A percentile compares a stretch with the other conserved stretches of the same genome.
These are phyloP conservation scores for Meteorus cinctellus DNA, from an alignment of 2,888 invertebrate genomes.

Conservation along the genomic window DNA sequence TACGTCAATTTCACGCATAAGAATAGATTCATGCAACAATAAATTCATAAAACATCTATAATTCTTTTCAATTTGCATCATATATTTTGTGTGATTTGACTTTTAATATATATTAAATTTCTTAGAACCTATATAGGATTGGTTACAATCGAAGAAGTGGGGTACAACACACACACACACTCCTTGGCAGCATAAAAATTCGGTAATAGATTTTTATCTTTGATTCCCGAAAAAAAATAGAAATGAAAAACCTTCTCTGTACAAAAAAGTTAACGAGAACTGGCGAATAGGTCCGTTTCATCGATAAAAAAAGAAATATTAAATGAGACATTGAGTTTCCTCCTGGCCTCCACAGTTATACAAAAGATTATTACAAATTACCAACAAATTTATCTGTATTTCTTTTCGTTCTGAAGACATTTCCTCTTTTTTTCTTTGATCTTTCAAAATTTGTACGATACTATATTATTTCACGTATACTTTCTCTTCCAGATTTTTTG, in stretches of 20 bases:
- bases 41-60: conserved; percentile 10
- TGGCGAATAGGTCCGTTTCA: background rate
- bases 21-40: conserved; percentile 1
- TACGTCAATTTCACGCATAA: no score
- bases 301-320: background rate
- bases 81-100: conserved; percentile 57
- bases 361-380: background rate
- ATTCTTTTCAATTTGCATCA: conserved; percentile 49
- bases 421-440: background rate
- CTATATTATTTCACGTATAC: background rate
- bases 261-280: background rate
- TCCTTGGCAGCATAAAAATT: conserved; percentile 23
- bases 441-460: background rate
- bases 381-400: background rate
- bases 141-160: conserved; percentile 57
- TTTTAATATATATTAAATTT: conserved; percentile 66
- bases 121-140: conserved; percentile 61
- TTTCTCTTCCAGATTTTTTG: conserved; percentile 6
- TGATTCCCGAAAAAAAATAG: conserved; percentile 18
- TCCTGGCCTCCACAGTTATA: conserved; percentile 15
- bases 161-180: conserved; percentile 20
- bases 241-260: background rate
- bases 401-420: background rate
- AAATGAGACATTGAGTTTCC: conserved; percentile 6
- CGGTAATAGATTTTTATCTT: conserved; percentile 3